These are phyloP conservation scores for Premnoplex brunnescens DNA, from an alignment of 2,797 vertebrate species.

Conservation along the genomic window DNA sequence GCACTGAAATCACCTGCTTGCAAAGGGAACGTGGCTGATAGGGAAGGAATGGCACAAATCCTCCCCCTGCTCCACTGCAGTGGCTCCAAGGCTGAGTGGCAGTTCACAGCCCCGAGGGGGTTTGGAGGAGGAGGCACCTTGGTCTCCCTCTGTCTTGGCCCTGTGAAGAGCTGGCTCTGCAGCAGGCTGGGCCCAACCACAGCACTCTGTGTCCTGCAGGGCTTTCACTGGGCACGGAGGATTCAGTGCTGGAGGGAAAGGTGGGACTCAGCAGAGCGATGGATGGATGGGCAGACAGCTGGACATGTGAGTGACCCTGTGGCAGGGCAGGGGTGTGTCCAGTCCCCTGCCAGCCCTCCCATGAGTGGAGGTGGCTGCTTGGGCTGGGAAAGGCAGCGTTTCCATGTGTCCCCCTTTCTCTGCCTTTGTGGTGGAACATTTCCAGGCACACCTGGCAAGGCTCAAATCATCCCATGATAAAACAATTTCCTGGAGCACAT, in stretches of 20 bases:
- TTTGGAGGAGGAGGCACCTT: neutral
- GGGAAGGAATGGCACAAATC: neutral
- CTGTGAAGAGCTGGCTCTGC: neutral
- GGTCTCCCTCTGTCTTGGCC: fast-evolving
- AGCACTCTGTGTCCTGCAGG: fast-evolving
- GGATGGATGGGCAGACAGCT: neutral
- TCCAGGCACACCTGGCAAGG: neutral
- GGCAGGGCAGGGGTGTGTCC: fast-evolving
- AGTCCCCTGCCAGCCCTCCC: fast-evolving
- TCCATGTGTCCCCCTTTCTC: fast-evolving
- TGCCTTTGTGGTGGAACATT: fast-evolving
- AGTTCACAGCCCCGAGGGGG: neutral
- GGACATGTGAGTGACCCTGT: neutral
- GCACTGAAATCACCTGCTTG: neutral
- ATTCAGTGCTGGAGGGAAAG: neutral
- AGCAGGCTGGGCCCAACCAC: fast-evolving
- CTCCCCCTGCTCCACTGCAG: neutral
- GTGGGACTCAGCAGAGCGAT: neutral
- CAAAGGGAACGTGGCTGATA: neutral
- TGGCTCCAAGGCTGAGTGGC: fast-evolving
- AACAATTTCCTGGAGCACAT: fast-evolving
- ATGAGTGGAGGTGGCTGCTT: neutral
- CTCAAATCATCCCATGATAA: neutral
- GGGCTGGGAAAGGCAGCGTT: neutral
- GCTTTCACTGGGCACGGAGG: fast-evolving